Evolutionary conservation across 1,140 invertebrate species (phyloP).

Genomic region (Copidosoma floridanum): DNA sequence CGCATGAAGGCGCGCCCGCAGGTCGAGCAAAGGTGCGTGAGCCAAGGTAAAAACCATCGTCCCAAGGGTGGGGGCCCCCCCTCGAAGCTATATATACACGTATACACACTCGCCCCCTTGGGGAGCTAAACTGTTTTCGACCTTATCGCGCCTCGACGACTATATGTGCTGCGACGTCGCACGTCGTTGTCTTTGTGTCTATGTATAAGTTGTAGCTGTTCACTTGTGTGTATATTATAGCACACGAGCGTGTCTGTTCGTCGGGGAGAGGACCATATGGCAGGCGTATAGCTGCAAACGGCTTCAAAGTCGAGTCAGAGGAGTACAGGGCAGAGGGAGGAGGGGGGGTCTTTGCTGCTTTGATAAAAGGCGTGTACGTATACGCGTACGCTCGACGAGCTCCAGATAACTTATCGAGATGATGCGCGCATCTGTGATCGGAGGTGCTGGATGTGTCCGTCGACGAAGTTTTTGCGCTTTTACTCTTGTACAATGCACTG

Average conservation of each 20-base stretch:
- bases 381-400: conserved; percentile 17
- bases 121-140: conserved; percentile 34
- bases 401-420: conserved; percentile 35
- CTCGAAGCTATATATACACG: conserved; percentile 54
- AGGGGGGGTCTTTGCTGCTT: too few relatives aligned
- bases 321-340: neutral
- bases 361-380: conserved; percentile 32
- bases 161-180: too few relatives aligned
- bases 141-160: conserved; percentile 36
- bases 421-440: neutral
- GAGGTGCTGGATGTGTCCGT: neutral
- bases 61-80: conserved; percentile 37
- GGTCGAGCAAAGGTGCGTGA: conserved; percentile 37
- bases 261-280: conserved; percentile 45
- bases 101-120: conserved; percentile 28
- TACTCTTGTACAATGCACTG: too few relatives aligned
- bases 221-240: too few relatives aligned
- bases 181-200: too few relatives aligned
- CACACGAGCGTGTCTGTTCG: conserved; percentile 27
- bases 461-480: conserved; percentile 26
- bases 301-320: neutral
- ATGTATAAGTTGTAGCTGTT: too few relatives aligned
- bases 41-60: conserved; percentile 27
- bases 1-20: conserved; percentile 47
- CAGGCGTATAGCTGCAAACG: conserved; percentile 21